These are phyloP conservation scores for Hydropsyche betteni DNA, from an alignment of 2,888 invertebrate species.

Conservation along the genomic window DNA sequence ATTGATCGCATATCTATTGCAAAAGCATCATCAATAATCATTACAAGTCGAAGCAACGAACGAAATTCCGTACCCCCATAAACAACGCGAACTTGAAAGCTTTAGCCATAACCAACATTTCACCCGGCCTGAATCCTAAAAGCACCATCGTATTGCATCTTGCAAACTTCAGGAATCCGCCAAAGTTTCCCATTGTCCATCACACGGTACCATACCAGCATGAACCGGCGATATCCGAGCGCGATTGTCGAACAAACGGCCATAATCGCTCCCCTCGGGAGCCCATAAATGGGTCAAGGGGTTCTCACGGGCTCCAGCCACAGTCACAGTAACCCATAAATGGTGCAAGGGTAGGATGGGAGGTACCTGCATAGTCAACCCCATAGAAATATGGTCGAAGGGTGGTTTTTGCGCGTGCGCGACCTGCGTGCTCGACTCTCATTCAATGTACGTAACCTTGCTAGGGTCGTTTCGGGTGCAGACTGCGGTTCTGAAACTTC, in stretches of 20 bases:
- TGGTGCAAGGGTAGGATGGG: background rate
- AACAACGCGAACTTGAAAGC: no score
- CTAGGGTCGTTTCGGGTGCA: slow-evolving; percentile 22
- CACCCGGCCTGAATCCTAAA: no score
- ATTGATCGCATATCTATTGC: no score
- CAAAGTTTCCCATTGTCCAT: no score
- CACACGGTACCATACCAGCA: no score
- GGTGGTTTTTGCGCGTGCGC: slow-evolving; percentile 29
- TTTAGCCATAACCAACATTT: no score
- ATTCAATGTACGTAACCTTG: slow-evolving; percentile 38
- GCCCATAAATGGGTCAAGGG: slow-evolving; percentile 19
- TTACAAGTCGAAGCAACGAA: no score
- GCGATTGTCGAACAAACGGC: background rate
- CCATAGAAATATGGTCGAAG: background rate
- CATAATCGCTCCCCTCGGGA: background rate
- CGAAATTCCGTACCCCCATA: no score
- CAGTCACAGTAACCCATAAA: slow-evolving; percentile 28
- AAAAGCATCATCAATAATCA: no score
- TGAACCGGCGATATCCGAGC: no score
- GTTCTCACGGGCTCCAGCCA: background rate
- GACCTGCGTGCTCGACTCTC: background rate
- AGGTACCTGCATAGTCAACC: background rate
- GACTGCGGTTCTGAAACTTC: background rate
- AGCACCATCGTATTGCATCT: no score
- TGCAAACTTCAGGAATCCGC: no score